phyloP scores from a whole-genome alignment of 2,888 invertebrate species.

The Drosophila affinis region DNA sequence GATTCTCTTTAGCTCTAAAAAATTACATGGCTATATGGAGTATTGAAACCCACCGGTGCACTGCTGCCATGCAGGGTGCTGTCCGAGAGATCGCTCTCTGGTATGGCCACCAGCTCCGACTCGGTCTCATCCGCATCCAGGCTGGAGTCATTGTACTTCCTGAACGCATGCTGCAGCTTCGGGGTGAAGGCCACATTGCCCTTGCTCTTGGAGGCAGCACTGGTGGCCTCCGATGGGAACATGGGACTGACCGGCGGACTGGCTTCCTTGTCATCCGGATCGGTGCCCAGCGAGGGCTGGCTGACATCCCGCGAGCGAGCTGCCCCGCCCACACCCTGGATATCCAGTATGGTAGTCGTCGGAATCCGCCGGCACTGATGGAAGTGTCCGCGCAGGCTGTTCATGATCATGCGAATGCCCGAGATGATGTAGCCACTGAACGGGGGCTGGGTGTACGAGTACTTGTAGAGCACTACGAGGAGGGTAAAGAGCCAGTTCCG shows the following conservation, averaged over 20 bases:
- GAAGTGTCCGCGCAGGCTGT: slow-evolving; percentile 89
- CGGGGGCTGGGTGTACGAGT: slow-evolving; percentile 90
- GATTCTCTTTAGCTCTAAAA: not conserved
- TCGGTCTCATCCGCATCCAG: slow-evolving; percentile 93
- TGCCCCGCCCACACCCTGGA: slow-evolving; percentile 85
- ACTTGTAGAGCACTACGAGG: slow-evolving; percentile 97
- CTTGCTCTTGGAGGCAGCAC: slow-evolving; percentile 84
- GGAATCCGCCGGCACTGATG: slow-evolving; percentile 95
- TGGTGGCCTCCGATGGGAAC: slow-evolving; percentile 86
- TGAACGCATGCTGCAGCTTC: slow-evolving; percentile 85
- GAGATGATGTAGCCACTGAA: slow-evolving; percentile 90
- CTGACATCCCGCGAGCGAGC: slow-evolving; percentile 86
- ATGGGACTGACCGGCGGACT: slow-evolving; percentile 87
- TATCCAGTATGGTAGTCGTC: slow-evolving; percentile 90
- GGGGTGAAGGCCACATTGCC: slow-evolving; percentile 87
- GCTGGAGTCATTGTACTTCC: slow-evolving; percentile 85
- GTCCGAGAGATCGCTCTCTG: slow-evolving; percentile 94
- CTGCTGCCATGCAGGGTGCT: slow-evolving; percentile 92
- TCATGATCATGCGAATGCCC: slow-evolving; percentile 94
- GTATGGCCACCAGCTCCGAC: slow-evolving; percentile 94
- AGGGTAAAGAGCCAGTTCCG: slow-evolving; percentile 97
- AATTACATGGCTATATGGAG: no score
- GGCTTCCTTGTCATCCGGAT: slow-evolving; percentile 86
- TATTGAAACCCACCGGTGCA: slow-evolving; percentile 85
- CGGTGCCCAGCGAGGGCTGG: slow-evolving; percentile 90